Conservation (phyloP, 2,113 vertebrate genomes). For the Dascyllus trimaculatus region DNA sequence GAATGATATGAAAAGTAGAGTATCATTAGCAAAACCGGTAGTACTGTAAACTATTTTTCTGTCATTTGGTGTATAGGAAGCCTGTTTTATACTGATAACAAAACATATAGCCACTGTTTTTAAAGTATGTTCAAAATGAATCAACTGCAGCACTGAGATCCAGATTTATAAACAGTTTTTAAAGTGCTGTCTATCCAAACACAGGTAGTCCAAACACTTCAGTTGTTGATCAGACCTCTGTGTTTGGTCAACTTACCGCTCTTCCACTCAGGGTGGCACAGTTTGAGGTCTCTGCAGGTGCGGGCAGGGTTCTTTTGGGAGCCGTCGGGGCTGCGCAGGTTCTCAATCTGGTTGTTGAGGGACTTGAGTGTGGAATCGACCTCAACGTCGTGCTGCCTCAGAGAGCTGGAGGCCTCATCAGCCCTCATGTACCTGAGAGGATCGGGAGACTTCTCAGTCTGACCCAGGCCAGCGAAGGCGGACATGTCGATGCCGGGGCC, state of each 20-base stretch:
- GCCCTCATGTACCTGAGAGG: constrained; percentile 97
- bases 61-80: background rate
- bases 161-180: too few species aligned
- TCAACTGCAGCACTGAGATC: too few species aligned
- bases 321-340: constrained; percentile 94
- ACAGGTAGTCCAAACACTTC: background rate
- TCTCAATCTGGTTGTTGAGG: constrained; percentile 97
- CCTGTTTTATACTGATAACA: too few species aligned
- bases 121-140: too few species aligned
- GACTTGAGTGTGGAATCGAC: constrained; percentile 95
- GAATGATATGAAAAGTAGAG: background rate
- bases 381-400: constrained; percentile 93
- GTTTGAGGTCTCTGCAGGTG: constrained; percentile 94
- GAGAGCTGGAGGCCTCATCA: constrained; percentile 89
- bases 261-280: constrained; percentile 97
- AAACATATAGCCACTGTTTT: too few species aligned
- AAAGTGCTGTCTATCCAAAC: too few species aligned
- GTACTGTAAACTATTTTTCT: background rate
- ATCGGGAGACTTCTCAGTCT: constrained; percentile 93
- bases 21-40: background rate
- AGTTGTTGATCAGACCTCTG: background rate
- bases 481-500: constrained; percentile 99
- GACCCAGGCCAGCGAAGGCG: constrained; percentile 93
- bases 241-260: constrained; percentile 86
- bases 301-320: constrained; percentile 95